phyloP scores from a whole-genome alignment of 2,113 vertebrate genomes.

The Siniperca knerii region DNA sequence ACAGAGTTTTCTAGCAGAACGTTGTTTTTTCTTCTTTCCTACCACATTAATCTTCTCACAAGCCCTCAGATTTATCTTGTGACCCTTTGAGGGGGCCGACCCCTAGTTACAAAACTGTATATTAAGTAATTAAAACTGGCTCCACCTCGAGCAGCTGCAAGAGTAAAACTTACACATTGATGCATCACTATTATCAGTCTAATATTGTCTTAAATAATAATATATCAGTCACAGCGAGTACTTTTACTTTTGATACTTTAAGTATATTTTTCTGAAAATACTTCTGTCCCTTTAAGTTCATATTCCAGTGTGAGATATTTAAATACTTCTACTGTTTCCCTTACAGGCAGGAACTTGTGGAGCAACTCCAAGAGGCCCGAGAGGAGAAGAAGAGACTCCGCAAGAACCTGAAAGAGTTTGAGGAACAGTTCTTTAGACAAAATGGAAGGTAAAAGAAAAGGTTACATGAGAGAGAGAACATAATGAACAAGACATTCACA shows the following conservation, averaged over 20 bases:
- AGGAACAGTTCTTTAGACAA: slow-evolving; percentile 96
- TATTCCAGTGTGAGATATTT: background rate
- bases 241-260: background rate
- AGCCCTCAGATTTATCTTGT: background rate
- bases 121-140: background rate
- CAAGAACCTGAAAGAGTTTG: slow-evolving; percentile 96
- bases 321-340: background rate
- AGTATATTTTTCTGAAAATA: background rate
- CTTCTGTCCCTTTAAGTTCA: background rate
- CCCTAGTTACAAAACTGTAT: background rate
- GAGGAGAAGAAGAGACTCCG: slow-evolving; percentile 97
- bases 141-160: background rate
- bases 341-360: slow-evolving; percentile 92
- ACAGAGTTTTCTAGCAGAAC: background rate
- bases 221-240: background rate
- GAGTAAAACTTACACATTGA: background rate
- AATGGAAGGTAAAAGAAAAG: slow-evolving; percentile 92
- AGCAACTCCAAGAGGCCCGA: slow-evolving; percentile 94
- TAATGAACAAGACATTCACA: background rate
- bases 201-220: background rate
- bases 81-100: background rate
- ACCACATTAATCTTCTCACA: background rate
- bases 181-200: background rate
- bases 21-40: background rate
- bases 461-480: background rate